Evolutionary conservation across 2,797 vertebrate genomes (phyloP), one percentile per base, ranked within the genome.

Genomic region (Uromys caudimaculatus): DNA sequence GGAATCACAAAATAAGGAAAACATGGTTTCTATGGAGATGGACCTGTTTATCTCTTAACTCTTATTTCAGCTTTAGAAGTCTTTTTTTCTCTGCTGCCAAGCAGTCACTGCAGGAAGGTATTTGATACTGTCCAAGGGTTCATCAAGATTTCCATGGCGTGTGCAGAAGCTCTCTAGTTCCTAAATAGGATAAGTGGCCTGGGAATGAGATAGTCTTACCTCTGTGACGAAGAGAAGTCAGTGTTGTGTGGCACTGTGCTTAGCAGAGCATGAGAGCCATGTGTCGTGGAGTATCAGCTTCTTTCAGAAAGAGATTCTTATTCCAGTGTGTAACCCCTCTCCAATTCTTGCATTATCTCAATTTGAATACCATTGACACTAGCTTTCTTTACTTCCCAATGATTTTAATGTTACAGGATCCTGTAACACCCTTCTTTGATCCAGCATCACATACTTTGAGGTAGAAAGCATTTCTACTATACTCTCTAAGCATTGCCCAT

Each of bases 111-210:
- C 98, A 97, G 1, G 60, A 98, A 13, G 98, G 98, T 0, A 17
- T 99, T 6, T 7, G 99, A 99, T 96, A 99, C 99, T 1, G 99
- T 99, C 62, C 99, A 99, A 93, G 99, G 99, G 0, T 99, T 99
- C 56, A 96, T 99, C 4, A 99, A 99, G 95, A 99, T 99, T 82
- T 99, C 99, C 0, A 98, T 99, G 96, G 99, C 99, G 92, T 99
- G 99, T 95, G 98, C 98, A 0, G 99, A 99, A 97, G 98, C 99
- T 83, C 99, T 99, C 94, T 99, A 98, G 78, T 97, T 99, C 86
- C 96, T 99, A 11, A 99, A 99, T 16, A 99, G 98, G 99, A 99
- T 75, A 99, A 98, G 85, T 98, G 97, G 5, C 83, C 88, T 2
- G 99, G 99, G 89, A 98, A 41, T 67, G 99, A 99, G 96, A 99